A percentile compares a stretch with the other conserved stretches of the same genome.
Conservation (phyloP, 2,888 invertebrate species). For the Arge pagana region DNA sequence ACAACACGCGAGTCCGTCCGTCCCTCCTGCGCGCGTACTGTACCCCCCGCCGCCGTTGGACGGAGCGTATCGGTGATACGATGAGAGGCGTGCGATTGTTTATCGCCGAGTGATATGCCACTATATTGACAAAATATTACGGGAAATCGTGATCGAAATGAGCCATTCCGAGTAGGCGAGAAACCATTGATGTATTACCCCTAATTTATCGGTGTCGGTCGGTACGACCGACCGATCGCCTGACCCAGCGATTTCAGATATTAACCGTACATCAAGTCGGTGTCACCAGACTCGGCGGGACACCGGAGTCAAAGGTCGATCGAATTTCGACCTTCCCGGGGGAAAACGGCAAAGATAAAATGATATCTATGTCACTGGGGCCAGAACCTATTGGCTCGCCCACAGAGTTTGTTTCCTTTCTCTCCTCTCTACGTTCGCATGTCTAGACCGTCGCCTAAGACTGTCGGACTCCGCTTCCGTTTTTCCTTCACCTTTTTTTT, state of each 20-base stretch:
- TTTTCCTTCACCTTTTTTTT: too few species aligned
- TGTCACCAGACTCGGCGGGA: neutral
- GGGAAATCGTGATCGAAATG: slow-evolving; percentile 19
- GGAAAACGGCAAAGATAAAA: neutral
- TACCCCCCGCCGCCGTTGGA: neutral
- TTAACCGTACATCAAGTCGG: slow-evolving; percentile 19
- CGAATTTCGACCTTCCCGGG: neutral
- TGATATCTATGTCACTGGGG: slow-evolving; percentile 25
- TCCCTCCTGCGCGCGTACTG: too few species aligned
- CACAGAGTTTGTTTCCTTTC: too few species aligned
- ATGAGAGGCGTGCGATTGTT: too few species aligned
- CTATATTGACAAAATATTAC: slow-evolving; percentile 27
- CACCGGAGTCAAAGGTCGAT: neutral
- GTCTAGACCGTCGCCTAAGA: too few species aligned
- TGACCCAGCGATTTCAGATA: slow-evolving; percentile 28
- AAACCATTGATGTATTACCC: slow-evolving; percentile 25
- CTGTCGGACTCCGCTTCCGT: too few species aligned
- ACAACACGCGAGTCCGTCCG: too few species aligned
- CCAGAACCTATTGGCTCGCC: too few species aligned
- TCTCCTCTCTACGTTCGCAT: too few species aligned
- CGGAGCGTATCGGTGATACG: too few species aligned
- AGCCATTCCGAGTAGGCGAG: slow-evolving; percentile 26
- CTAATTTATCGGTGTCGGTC: slow-evolving; percentile 32
- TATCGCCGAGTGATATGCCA: too few species aligned
- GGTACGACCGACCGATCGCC: neutral